Percentiles rank a stretch among this genome's conserved stretches.
Conservation (phyloP, 2,113 vertebrate genomes). For the Rhipidura dahli region DNA sequence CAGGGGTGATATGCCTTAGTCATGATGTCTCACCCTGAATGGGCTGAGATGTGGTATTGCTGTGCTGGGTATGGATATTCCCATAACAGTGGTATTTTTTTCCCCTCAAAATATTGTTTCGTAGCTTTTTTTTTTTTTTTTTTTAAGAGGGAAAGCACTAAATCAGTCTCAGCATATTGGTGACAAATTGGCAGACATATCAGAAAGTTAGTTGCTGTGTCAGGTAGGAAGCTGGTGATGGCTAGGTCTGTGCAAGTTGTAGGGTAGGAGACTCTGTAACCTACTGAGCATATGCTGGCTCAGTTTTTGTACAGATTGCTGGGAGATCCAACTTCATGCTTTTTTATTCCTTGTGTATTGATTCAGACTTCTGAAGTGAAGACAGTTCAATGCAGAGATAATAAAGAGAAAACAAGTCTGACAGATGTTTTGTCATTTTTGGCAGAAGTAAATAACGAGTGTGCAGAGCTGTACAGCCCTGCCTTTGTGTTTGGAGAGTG, state of each 20-base stretch:
- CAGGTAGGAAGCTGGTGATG: background rate
- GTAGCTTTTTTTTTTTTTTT: background rate
- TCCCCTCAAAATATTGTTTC: background rate
- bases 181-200: background rate
- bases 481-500: conserved; percentile 2
- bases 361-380: background rate
- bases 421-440: background rate
- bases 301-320: background rate
- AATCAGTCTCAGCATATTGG: background rate
- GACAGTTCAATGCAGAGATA: background rate
- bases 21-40: background rate
- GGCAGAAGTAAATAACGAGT: background rate
- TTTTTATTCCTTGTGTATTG: background rate
- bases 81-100: background rate
- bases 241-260: background rate
- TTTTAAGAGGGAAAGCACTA: background rate
- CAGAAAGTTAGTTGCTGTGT: background rate
- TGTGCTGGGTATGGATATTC: background rate
- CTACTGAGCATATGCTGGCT: background rate
- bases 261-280: background rate
- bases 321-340: background rate
- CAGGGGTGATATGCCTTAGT: background rate
- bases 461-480: background rate
- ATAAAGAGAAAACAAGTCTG: background rate
- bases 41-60: background rate